Evolutionary conservation across 1,140 invertebrate genomes (phyloP), one percentile per base, ranked within the genome.

Genomic region (Drosophila athabasca): DNA sequence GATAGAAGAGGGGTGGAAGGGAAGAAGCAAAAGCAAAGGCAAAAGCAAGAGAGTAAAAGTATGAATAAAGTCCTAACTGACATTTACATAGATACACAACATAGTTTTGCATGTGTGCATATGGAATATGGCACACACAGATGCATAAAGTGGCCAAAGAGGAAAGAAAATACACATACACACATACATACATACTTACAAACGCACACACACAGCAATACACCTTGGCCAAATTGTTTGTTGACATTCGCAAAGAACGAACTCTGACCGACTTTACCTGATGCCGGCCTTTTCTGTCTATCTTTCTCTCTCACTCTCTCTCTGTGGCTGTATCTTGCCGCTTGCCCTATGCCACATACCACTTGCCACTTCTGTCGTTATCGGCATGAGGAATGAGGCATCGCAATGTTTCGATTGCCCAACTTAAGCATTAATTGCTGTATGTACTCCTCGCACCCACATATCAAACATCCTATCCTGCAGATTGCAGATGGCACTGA

Each of bases 221-320:
- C 62, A 68, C 45, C 65, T 46, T 49, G 62, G 3, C 46, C 67
- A 17, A 60, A 43, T 15, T 45, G 68, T 71, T 71, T 71, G 68
- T 71, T 71, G 67, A 71, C 68, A 70, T 71, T 71, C 45, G 46
- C 22, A 13, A 24, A 13, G 35, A 39, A 39, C 35, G 35, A 39
- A 39, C 35, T 39, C 35, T 39, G 35, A 39, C 35, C 35, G 35
- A 49, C 50, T 13, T 31, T 22, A 52, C 29, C 50, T 35, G 17
- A 31, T 13, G 35, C 44, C 24, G 31, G 44, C 13, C 26, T 50
- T 41, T 57, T 22, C 9, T 15, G 15, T n/a, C 22, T 31, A 0
- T 9, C 29, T 31, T 7, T 3, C 29, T 31, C 1, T 31, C 8
- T 2, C 29, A 3, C 2, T 31, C 46, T 22, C 44, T 29, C 26